Evolutionary conservation across 2,888 invertebrate species (phyloP).

Genomic region (Steinernema hermaphroditum): DNA sequence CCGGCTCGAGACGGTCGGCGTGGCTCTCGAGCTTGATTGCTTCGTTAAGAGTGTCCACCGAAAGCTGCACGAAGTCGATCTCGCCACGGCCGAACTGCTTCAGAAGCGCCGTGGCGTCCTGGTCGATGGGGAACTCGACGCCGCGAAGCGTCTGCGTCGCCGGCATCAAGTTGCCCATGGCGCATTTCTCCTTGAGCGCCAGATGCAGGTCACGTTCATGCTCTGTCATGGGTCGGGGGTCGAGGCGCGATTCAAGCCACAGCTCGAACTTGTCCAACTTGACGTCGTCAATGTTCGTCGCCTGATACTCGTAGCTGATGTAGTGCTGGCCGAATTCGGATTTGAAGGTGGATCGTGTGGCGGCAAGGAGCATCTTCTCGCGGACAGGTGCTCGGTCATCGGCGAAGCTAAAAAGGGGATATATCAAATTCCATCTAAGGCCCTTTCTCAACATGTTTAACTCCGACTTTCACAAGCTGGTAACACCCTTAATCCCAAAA

Average conservation of each 20-base stretch:
- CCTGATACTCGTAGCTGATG: conserved; percentile 89
- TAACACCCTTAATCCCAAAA: too few species aligned
- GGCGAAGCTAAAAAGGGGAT: conserved; percentile 81
- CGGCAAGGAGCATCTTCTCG: conserved; percentile 96
- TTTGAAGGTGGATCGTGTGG: conserved; percentile 93
- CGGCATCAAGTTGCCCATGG: conserved; percentile 38
- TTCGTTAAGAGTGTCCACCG: conserved; percentile 80
- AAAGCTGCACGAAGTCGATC: conserved; percentile 86
- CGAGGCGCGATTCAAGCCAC: conserved; percentile 44
- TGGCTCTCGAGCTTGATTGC: conserved; percentile 81
- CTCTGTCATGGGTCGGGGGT: conserved; percentile 76
- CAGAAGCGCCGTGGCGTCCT: conserved; percentile 79
- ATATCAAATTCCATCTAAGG: too few species aligned
- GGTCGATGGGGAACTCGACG: conserved; percentile 83
- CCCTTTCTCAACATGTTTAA: too few species aligned
- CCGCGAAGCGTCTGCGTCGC: conserved; percentile 81
- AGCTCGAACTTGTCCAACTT: conserved; percentile 48
- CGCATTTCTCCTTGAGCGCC: conserved; percentile 67
- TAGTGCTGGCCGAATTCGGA: conserved; percentile 91
- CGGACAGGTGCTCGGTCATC: conserved; percentile 87
- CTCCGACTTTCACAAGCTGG: neutral
- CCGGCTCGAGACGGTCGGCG: conserved; percentile 74
- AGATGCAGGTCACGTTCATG: conserved; percentile 68
- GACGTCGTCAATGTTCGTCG: conserved; percentile 75
- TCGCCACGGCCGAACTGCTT: conserved; percentile 76